A percentile compares a stretch with the other conserved stretches of the same genome.
Conservation (phyloP, 2,113 vertebrate genomes). For the Romanogobio albipinnatus region DNA sequence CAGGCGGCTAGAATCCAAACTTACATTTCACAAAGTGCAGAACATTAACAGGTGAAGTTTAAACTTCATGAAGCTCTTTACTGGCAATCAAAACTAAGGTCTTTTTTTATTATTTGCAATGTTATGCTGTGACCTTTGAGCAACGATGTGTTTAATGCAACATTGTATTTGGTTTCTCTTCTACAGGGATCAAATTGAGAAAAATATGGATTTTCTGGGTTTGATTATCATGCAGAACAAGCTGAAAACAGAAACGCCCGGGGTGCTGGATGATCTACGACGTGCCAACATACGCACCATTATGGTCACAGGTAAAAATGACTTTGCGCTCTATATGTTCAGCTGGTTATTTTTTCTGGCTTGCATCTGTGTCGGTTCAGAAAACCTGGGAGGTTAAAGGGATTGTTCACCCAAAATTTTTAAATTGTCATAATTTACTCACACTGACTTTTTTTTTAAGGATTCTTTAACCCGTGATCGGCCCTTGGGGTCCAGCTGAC, state of each 20-base stretch:
- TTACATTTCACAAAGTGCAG: conserved; percentile 96
- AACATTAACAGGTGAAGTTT: conserved; percentile 85
- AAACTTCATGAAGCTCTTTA: neutral
- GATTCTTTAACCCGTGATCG: too few relatives aligned
- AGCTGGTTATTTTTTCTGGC: neutral
- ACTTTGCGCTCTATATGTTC: neutral
- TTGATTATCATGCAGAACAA: conserved; percentile 99
- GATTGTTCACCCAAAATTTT: too few relatives aligned
- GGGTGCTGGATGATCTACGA: conserved; percentile 88
- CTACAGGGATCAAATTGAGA: conserved; percentile 89
- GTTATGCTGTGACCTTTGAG: neutral
- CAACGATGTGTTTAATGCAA: neutral
- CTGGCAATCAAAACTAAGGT: neutral
- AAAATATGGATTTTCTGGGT: conserved; percentile 95
- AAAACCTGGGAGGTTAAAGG: neutral
- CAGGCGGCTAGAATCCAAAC: conserved; percentile 90
- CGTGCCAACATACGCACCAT: conserved; percentile 93
- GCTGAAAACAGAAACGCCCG: conserved; percentile 90
- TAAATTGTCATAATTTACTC: too few relatives aligned
- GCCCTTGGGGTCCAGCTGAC: too few relatives aligned
- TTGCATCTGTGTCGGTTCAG: neutral
- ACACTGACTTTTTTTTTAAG: too few relatives aligned
- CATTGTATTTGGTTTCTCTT: neutral
- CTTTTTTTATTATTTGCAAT: neutral
- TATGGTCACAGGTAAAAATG: conserved; percentile 93